These are phyloP conservation scores for Drosophila erecta DNA, from an alignment of 1,140 invertebrate genomes.

Conservation along the genomic window DNA sequence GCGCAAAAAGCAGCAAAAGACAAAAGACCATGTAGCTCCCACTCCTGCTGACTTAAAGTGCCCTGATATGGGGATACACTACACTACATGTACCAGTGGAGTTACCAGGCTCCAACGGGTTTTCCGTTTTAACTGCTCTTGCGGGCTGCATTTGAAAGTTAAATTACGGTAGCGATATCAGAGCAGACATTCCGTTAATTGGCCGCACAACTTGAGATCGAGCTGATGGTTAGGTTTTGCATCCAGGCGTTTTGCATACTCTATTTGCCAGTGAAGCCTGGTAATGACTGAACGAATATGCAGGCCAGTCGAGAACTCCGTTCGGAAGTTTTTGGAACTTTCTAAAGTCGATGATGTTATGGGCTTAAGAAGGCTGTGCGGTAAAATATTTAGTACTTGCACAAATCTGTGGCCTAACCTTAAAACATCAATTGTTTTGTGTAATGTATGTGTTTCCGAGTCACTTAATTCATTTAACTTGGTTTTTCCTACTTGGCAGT, in stretches of 20 bases:
- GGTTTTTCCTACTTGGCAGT: background rate
- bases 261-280: background rate
- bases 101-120: conserved; percentile 39
- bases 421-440: background rate
- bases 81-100: conserved; percentile 16
- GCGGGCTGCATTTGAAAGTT: conserved; percentile 67
- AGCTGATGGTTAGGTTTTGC: conserved; percentile 32
- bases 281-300: background rate
- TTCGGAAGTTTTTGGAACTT: background rate
- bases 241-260: conserved; percentile 9
- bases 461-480: too few relatives aligned
- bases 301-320: background rate
- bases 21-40: conserved; percentile 17
- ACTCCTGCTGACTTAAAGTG: conserved; percentile 14
- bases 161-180: conserved; percentile 61
- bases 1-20: conserved; percentile 54
- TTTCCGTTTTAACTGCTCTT: conserved; percentile 35
- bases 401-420: too few relatives aligned
- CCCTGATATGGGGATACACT: conserved; percentile 47
- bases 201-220: conserved; percentile 66
- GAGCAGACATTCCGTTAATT: conserved; percentile 70
- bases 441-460: background rate
- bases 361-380: background rate
- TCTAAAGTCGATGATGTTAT: background rate
- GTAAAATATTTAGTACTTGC: background rate